Percentiles rank a stretch among this genome's conserved stretches.
Evolutionary conservation across 2,113 vertebrate genomes (phyloP).

Genomic region (Zosterops borbonicus): DNA sequence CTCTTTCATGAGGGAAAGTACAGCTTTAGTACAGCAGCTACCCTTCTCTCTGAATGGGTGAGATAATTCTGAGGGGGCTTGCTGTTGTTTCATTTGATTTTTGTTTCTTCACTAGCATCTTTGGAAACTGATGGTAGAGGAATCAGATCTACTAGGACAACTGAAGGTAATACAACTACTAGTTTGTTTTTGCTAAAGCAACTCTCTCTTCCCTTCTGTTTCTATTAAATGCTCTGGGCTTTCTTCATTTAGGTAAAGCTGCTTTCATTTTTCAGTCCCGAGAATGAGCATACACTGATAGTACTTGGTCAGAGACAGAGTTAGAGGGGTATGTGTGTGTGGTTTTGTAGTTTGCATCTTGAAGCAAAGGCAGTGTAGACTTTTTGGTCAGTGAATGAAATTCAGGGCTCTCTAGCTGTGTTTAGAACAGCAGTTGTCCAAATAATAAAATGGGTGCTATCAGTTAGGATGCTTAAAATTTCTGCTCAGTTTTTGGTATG

Average conservation of each 20-base stretch:
- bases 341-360: background rate
- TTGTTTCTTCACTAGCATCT: slow-evolving; percentile 82
- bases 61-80: background rate
- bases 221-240: background rate
- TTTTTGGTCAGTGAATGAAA: background rate
- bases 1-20: background rate
- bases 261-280: background rate
- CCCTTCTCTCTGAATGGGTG: background rate
- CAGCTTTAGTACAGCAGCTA: background rate
- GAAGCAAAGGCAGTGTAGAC: background rate
- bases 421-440: background rate
- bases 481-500: background rate
- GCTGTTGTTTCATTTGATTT: background rate
- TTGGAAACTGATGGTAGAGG: slow-evolving; percentile 98
- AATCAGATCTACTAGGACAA: slow-evolving; percentile 92
- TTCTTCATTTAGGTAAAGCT: background rate
- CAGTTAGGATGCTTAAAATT: background rate
- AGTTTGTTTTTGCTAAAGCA: background rate
- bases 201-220: background rate
- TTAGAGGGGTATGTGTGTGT: background rate
- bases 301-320: background rate
- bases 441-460: background rate
- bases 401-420: background rate
- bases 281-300: background rate
- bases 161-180: slow-evolving; percentile 84